These are phyloP conservation scores for Holacanthus passer DNA, from an alignment of 2,113 vertebrate genomes.

Conservation along the genomic window DNA sequence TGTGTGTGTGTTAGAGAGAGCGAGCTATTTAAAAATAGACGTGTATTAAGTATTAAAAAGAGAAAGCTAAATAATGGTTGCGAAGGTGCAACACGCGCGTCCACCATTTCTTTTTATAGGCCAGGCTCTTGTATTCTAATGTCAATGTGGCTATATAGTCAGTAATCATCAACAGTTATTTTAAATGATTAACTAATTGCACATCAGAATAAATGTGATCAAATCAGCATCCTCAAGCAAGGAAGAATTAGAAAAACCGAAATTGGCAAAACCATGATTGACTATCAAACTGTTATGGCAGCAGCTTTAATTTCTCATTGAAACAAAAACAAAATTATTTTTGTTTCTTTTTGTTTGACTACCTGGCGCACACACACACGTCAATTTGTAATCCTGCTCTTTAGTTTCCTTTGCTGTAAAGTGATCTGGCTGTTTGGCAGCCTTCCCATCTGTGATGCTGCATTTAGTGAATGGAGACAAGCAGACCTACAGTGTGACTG, in stretches of 20 bases:
- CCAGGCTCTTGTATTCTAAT: not conserved
- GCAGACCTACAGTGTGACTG: conserved; percentile 16
- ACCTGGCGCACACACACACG: not conserved
- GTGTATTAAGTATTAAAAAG: conserved; percentile 76
- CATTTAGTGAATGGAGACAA: not conserved
- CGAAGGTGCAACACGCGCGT: conserved; percentile 36
- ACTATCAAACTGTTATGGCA: not conserved
- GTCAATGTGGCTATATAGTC: not conserved
- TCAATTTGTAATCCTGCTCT: not conserved
- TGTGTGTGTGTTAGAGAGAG: not conserved
- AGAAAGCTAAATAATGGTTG: conserved; percentile 56
- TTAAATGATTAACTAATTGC: conserved; percentile 5
- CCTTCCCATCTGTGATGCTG: not conserved
- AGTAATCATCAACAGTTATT: not conserved
- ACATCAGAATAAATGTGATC: not conserved
- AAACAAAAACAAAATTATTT: too few relatives aligned
- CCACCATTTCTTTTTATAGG: not conserved
- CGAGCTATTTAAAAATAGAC: conserved; percentile 73
- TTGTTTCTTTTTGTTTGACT: not conserved
- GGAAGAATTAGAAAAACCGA: not conserved
- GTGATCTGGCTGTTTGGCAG: not conserved
- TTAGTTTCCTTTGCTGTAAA: not conserved
- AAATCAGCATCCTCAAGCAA: not conserved
- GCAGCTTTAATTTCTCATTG: not conserved
- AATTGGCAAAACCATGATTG: not conserved